These are phyloP conservation scores for Actinopyga echinites DNA, from an alignment of 53 echinoderm and acorn worm species.

Conservation along the genomic window DNA sequence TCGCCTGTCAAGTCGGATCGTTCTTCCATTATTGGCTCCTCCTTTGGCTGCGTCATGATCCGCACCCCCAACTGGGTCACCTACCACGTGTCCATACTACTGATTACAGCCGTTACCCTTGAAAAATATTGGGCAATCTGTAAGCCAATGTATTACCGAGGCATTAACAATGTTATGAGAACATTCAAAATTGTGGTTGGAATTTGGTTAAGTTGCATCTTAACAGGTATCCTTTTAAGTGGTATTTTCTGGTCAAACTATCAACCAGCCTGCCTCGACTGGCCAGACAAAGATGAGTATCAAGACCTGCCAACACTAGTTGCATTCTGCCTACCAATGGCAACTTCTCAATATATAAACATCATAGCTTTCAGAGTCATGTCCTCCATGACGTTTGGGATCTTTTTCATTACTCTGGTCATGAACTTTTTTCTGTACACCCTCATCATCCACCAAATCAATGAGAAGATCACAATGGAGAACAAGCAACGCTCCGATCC, in stretches of 20 bases:
- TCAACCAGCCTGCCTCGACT: background rate
- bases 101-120: conserved; percentile 51
- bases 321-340: background rate
- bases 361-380: background rate
- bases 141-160: conserved; percentile 51
- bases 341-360: background rate
- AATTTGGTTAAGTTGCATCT: conserved; percentile 35
- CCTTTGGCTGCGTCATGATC: conserved; percentile 22
- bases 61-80: background rate
- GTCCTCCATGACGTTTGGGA: background rate
- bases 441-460: background rate
- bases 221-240: conserved; percentile 41
- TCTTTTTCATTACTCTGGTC: conserved; percentile 30
- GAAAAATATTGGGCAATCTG: conserved; percentile 64
- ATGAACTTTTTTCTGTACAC: conserved; percentile 43
- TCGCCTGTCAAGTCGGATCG: conserved; percentile 32
- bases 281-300: conserved; percentile 13
- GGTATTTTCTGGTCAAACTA: background rate
- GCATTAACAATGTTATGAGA: conserved; percentile 37
- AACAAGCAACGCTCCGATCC: conserved; percentile 28
- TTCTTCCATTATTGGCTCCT: background rate
- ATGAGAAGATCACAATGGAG: background rate
- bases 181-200: conserved; percentile 44
- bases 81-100: conserved; percentile 47
- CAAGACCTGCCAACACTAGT: background rate